Evolutionary conservation across 1,140 invertebrate species (phyloP), one percentile per base, ranked within the genome.

Genomic region (Ptiloglossa arizonensis): DNA sequence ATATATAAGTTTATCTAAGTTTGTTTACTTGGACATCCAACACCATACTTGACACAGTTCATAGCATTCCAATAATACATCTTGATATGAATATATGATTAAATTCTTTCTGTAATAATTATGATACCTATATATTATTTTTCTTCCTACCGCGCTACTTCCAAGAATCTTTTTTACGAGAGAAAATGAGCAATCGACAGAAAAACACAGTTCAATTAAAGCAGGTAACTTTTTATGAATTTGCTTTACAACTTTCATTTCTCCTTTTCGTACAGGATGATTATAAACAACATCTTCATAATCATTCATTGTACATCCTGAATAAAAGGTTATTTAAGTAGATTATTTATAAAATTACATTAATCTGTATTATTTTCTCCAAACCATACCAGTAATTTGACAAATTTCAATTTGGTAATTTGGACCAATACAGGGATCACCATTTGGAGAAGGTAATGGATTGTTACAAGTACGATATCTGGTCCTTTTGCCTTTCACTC

Each of bases 21-120:
- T 29, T 59, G 15, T 29, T 76, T 57, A 80, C 78, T 67, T 75
- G 78, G 78, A 48, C 78, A 80, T 24, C 78, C 78, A 50, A 76
- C 72, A 22, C 48, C 19, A 22, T 80, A 57, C 22, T 80, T 80
- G 11, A 80, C 54, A 32, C 78, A 80, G 9, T 80, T 80, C 72
- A 80, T 80, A n/a, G 78, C 78, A 62, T 80, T 80, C 72, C 78
- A 76, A 17, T 80, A 80, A 24, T 35, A 24, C 72, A 80, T 80
- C 78, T 80, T 50, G 9, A 54, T 63, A 60, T 1, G 46, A 32
- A 24, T 15, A 24, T 19, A 52, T 29, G 50, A 0, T 27, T 5
- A 50, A 19, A 52, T 57, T 3, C 41, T 17, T 41, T 54, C 2
- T n/a, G 19, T 5, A 60, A 38, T n/a, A n/a, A 38, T 60, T 38